Evolutionary conservation across 1,140 invertebrate genomes (phyloP), one percentile per base, ranked within the genome.

Genomic region (Drosophila triauraria): DNA sequence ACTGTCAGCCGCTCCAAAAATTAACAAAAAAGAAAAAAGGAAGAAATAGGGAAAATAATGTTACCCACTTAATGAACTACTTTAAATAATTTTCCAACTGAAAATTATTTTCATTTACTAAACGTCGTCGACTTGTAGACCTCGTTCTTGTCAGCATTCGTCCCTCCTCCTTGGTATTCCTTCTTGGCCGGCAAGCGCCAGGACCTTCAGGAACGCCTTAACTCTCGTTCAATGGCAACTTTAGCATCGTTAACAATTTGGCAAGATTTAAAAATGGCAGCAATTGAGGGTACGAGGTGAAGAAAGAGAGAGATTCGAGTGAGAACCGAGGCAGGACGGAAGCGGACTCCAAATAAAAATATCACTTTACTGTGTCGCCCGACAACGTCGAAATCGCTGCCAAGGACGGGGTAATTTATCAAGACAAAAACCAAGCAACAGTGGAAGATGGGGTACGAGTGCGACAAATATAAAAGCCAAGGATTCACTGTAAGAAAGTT

Each of bases 401-500:
- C 84, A 87, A 87, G 84, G 84, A 88, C 84, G 84, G 78, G 84
- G 84, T 88, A 88, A 88, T 88, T 88, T 88, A 88, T 88, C 84
- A 88, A 88, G 84, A 88, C 84, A 88, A 88, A 88, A 90, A 90
- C 72, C 78, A 63, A 78, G 79, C 65, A 67, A 46, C 59, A 42
- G 59, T 47, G 46, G 51, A 42, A 25, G 61, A 57, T 27, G 42
- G 47, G 17, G 47, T 38, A 30, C 35, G 47, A 54, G 67, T 70
- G 63, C 63, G 65, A 44, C 67, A 69, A 63, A 70, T 44, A 70
- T 68, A 46, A 27, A 54, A 54, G 67, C 38, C 40, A 70, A 54
- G 63, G n/a, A 42, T 12, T 35, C 64, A 67, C 64, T 67, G 64
- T 4, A n/a, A 61, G 44, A 65, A 60, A 60, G 9, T 27, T 20